Percentiles rank a stretch among this genome's conserved stretches.
These are phyloP conservation scores for Parochlus steinenii DNA, from an alignment of 2,888 invertebrate species.

Conservation along the genomic window DNA sequence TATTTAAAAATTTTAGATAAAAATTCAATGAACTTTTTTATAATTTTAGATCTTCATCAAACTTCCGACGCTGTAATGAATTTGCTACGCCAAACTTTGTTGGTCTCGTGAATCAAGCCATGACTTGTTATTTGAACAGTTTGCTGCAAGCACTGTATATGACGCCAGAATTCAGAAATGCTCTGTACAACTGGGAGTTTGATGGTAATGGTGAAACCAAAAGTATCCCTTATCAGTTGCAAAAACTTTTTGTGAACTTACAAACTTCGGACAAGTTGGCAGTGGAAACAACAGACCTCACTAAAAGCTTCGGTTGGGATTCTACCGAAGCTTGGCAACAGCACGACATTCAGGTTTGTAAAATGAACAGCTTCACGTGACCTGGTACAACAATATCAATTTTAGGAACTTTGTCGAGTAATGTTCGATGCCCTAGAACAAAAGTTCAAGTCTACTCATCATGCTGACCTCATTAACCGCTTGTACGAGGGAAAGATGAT, in stretches of 20 bases:
- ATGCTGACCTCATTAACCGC: constrained; percentile 64
- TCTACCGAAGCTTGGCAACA: constrained; percentile 82
- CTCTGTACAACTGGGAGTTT: constrained; percentile 69
- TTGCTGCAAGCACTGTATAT: constrained; percentile 74
- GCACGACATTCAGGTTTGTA: constrained; percentile 82
- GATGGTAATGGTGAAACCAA: constrained; percentile 50
- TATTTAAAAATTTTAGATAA: too few species aligned
- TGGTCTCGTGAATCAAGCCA: constrained; percentile 75
- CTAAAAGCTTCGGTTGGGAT: constrained; percentile 81
- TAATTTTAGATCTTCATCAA: constrained; percentile 3
- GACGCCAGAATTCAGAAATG: constrained; percentile 86
- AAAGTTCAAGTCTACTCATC: constrained; percentile 65
- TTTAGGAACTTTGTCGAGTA: constrained; percentile 72
- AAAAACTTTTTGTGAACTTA: constrained; percentile 67
- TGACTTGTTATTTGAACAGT: constrained; percentile 86
- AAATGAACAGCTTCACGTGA: too few species aligned
- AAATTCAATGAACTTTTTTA: too few species aligned
- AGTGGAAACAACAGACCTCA: constrained; percentile 73
- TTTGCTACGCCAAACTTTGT: constrained; percentile 28
- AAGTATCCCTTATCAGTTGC: constrained; percentile 73
- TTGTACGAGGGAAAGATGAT: constrained; percentile 63
- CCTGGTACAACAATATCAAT: too few species aligned
- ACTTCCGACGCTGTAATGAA: constrained; percentile 10
- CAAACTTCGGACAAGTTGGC: constrained; percentile 67
- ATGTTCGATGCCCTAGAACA: constrained; percentile 82